These are phyloP conservation scores for Dicranocentrus wangi DNA, from an alignment of 2,888 invertebrate species.

Conservation along the genomic window DNA sequence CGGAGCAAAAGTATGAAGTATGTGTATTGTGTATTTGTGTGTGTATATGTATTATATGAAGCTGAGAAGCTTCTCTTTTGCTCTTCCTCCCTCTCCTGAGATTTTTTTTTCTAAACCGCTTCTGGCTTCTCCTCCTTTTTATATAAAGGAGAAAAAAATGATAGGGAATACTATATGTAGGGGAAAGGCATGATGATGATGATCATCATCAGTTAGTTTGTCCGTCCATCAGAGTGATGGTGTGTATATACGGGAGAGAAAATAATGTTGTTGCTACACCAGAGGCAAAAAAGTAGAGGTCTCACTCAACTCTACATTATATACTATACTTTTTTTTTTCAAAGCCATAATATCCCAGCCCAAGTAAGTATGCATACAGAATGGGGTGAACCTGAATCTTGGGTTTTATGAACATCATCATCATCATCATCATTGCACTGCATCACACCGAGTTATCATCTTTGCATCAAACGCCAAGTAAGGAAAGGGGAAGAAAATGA, in stretches of 20 bases:
- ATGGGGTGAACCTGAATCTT: slow-evolving; percentile 26
- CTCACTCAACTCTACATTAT: neutral
- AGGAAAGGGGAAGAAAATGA: slow-evolving; percentile 15
- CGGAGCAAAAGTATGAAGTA: neutral
- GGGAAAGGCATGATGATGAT: neutral
- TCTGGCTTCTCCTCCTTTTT: slow-evolving; percentile 16
- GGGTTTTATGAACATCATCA: slow-evolving; percentile 15
- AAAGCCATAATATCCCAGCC: neutral
- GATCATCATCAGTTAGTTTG: slow-evolving; percentile 17
- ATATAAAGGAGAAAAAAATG: neutral
- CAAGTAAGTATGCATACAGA: neutral
- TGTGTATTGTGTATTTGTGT: neutral
- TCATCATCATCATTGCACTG: too few relatives aligned
- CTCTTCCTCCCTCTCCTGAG: slow-evolving; percentile 17
- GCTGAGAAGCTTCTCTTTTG: neutral
- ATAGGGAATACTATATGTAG: too few relatives aligned
- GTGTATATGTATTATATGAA: neutral
- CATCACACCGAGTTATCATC: slow-evolving; percentile 6
- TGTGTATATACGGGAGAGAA: neutral
- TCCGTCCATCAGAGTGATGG: slow-evolving; percentile 19
- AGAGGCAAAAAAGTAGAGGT: slow-evolving; percentile 14
- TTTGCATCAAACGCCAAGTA: slow-evolving; percentile 12
- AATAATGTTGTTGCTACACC: slow-evolving; percentile 7
- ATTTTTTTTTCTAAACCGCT: slow-evolving; percentile 23
- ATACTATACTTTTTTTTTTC: neutral